Percentiles rank a stretch among this genome's conserved stretches.
phyloP scores from a whole-genome alignment of 1,140 invertebrate species.

The Papilio dardanus region DNA sequence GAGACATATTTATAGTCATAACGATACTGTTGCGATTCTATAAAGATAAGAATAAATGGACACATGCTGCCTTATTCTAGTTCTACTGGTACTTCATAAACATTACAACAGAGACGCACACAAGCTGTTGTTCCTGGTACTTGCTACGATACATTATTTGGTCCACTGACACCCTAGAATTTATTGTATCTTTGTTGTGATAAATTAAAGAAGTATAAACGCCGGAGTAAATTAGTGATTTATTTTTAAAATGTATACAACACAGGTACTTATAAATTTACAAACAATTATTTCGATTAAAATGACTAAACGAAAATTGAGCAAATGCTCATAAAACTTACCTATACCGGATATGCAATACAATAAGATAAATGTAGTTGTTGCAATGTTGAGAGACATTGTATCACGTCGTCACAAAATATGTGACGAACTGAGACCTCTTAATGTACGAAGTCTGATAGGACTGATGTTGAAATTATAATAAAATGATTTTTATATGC shows the following conservation, averaged over 20 bases:
- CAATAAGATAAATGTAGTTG: background rate
- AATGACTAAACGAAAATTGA: background rate
- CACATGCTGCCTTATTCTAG: no score
- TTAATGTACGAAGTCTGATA: background rate
- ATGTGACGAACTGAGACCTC: background rate
- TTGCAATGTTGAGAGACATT: background rate
- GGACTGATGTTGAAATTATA: no score
- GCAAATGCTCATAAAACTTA: slow-evolving; percentile 3
- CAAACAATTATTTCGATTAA: background rate
- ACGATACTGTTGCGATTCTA: background rate
- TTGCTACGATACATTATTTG: no score
- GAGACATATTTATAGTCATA: background rate
- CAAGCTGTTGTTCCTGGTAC: background rate
- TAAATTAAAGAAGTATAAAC: no score
- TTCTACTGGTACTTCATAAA: no score
- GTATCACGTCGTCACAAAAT: background rate
- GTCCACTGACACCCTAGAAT: no score
- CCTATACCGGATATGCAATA: background rate
- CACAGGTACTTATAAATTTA: no score
- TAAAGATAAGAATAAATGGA: background rate
- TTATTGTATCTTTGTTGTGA: no score
- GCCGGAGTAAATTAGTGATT: no score
- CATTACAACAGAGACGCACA: background rate
- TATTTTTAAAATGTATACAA: no score
- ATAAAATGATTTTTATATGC: no score